A percentile compares a stretch with the other conserved stretches of the same genome.
Evolutionary conservation across 1,140 invertebrate genomes (phyloP).

Genomic region (Cydia splendana): DNA sequence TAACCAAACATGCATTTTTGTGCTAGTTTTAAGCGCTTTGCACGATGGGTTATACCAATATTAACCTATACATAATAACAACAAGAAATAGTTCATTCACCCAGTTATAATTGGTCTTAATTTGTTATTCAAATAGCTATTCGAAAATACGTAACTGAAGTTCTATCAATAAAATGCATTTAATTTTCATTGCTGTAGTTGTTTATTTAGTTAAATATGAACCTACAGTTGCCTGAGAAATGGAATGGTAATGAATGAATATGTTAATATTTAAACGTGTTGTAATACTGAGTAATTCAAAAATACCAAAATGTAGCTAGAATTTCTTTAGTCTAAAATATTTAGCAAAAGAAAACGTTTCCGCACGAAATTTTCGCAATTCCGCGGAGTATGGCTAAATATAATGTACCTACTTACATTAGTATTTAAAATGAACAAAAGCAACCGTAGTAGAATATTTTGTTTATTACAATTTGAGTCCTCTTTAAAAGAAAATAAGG

Average conservation of each 20-base stretch:
- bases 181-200: not conserved
- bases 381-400: not conserved
- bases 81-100: too few species aligned
- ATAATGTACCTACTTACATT: too few species aligned
- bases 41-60: too few species aligned
- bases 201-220: not conserved
- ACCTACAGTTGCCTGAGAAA: not conserved
- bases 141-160: too few species aligned
- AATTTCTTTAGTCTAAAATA: not conserved
- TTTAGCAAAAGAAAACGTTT: not conserved
- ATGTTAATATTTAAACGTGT: not conserved
- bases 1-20: too few species aligned
- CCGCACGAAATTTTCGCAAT: not conserved
- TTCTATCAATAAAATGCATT: not conserved
- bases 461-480: too few species aligned
- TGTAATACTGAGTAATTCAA: not conserved
- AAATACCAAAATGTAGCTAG: not conserved
- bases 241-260: conserved; percentile 2
- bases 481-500: too few species aligned
- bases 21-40: too few species aligned
- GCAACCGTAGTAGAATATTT: too few species aligned
- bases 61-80: too few species aligned
- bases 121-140: too few species aligned
- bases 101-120: too few species aligned
- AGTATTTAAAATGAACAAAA: not conserved